Conservation (phyloP, 2,113 vertebrate genomes). For the Willisornis vidua region DNA sequence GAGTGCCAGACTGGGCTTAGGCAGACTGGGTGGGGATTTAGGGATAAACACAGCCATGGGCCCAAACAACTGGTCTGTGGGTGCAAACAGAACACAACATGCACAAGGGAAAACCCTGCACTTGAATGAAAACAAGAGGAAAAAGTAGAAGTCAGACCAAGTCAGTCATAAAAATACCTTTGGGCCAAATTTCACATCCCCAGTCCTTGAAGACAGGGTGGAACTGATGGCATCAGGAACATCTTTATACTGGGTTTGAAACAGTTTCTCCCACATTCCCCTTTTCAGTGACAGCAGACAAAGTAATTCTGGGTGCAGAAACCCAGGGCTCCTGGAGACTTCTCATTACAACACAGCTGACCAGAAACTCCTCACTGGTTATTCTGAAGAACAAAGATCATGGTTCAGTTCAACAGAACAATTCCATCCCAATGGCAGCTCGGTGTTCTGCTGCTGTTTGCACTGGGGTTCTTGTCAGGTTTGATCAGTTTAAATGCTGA, state of each 20-base stretch:
- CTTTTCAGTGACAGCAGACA: not conserved
- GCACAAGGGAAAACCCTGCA: not conserved
- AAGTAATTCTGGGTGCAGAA: not conserved
- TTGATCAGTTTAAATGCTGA: not conserved
- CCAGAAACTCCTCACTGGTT: not conserved
- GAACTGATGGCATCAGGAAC: not conserved
- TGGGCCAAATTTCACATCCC: not conserved
- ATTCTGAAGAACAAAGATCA: not conserved
- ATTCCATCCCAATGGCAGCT: not conserved
- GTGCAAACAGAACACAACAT: not conserved
- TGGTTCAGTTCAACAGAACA: constrained; percentile 1
- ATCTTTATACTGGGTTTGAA: not conserved
- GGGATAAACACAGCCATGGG: not conserved
- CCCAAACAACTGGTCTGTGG: not conserved
- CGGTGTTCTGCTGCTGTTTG: not conserved
- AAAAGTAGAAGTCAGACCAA: rapidly evolving
- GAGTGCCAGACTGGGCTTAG: not conserved
- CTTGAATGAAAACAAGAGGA: not conserved
- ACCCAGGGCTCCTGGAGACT: not conserved
- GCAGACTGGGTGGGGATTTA: not conserved
- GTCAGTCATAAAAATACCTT: not conserved
- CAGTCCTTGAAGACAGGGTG: not conserved
- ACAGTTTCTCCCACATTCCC: not conserved
- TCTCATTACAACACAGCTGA: not conserved
- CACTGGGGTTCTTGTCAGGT: constrained; percentile 16